Percentiles rank a stretch among this genome's conserved stretches.
Conservation (phyloP, 2,113 vertebrate genomes). For the Cyanoderma ruficeps region DNA sequence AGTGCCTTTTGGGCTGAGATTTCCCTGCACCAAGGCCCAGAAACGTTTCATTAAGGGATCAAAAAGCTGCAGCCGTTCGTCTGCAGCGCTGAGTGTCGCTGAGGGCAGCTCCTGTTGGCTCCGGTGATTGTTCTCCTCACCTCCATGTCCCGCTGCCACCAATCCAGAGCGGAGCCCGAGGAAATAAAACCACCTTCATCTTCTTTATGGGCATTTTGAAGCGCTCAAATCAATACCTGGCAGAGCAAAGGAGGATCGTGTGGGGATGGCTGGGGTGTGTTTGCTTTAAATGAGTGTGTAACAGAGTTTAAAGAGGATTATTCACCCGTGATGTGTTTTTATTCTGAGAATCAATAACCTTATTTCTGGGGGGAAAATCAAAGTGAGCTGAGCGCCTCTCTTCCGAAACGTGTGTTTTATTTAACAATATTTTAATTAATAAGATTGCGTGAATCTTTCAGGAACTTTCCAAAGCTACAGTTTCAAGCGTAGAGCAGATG, state of each 20-base stretch:
- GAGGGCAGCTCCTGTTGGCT: not conserved
- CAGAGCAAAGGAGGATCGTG: not conserved
- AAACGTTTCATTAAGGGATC: not conserved
- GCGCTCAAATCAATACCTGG: not conserved
- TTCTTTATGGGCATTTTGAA: not conserved
- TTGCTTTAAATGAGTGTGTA: not conserved
- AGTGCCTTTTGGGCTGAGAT: not conserved
- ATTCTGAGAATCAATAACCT: not conserved
- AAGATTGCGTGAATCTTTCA: not conserved
- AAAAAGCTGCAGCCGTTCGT: not conserved
- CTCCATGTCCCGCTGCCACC: not conserved
- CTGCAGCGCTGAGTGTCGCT: not conserved
- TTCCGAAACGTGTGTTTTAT: not conserved
- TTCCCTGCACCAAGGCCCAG: not conserved
- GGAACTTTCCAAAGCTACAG: conserved; percentile 9
- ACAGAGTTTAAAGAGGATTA: not conserved
- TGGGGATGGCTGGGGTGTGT: not conserved
- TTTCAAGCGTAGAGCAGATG: conserved; percentile 25
- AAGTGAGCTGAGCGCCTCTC: not conserved
- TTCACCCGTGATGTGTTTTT: not conserved
- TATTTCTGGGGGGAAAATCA: not conserved
- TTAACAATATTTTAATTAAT: not conserved
- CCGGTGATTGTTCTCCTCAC: not conserved
- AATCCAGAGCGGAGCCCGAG: not conserved
- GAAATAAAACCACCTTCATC: not conserved